phyloP scores from a whole-genome alignment of 2,113 vertebrate genomes.

The Furnarius figulus region DNA sequence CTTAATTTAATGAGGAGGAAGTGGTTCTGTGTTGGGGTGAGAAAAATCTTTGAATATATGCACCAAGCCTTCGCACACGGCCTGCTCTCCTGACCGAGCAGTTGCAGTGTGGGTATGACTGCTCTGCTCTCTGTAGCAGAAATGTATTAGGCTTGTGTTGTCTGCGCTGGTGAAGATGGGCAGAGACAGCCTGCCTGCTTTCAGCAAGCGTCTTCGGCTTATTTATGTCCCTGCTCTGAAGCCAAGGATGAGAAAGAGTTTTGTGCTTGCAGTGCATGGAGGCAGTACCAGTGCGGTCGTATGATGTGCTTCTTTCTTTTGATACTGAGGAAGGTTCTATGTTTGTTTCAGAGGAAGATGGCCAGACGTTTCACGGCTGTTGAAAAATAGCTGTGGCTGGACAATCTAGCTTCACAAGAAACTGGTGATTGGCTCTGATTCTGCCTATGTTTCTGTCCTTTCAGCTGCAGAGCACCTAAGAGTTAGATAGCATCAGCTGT shows the following conservation, averaged over 20 bases:
- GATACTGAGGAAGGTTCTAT: background rate
- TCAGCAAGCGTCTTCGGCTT: background rate
- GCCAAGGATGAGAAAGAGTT: background rate
- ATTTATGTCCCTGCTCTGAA: background rate
- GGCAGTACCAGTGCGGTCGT: background rate
- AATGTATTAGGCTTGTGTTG: background rate
- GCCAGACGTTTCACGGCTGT: background rate
- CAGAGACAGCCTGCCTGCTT: background rate
- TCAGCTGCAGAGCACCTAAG: background rate
- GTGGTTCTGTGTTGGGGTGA: background rate
- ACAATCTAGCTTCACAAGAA: background rate
- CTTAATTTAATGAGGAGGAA: background rate
- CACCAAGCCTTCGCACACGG: fast-evolving
- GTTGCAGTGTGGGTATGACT: background rate
- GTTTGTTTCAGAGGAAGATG: background rate
- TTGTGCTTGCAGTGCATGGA: background rate
- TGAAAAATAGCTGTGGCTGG: background rate
- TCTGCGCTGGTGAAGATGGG: background rate
- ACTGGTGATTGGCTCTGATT: background rate
- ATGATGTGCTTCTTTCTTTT: background rate
- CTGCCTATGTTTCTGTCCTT: background rate
- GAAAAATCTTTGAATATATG: background rate
- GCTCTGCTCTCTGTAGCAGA: background rate
- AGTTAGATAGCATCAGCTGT: background rate
- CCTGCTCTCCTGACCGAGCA: background rate